A percentile compares a stretch with the other conserved stretches of the same genome.
Conservation (phyloP, 2,888 invertebrate species). For the Aricia artaxerxes region DNA sequence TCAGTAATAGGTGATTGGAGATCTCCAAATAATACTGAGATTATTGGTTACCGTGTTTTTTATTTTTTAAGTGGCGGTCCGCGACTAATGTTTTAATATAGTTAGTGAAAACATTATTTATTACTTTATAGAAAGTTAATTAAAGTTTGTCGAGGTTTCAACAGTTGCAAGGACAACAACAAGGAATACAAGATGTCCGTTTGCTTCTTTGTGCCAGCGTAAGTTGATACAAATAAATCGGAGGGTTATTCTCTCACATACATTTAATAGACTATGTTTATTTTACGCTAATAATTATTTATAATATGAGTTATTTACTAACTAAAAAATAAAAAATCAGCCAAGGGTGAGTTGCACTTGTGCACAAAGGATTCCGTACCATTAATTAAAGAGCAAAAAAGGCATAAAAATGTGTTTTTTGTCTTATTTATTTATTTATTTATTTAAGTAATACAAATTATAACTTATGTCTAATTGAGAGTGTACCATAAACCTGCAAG, state of each 20-base stretch:
- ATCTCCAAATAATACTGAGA: conserved; percentile 75
- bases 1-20: conserved; percentile 81
- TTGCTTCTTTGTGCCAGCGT: conserved; percentile 86
- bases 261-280: no score
- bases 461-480: no score
- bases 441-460: no score
- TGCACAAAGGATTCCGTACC: no score
- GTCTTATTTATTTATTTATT: no score
- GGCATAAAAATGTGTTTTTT: no score
- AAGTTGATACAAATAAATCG: conserved; percentile 67
- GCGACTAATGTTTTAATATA: conserved; percentile 60
- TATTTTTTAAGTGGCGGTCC: conserved; percentile 63
- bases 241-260: neutral
- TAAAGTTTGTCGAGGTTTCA: conserved; percentile 46
- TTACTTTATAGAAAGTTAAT: conserved; percentile 42
- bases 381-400: no score
- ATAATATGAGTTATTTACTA: no score
- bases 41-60: conserved; percentile 75
- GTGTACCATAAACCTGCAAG: no score
- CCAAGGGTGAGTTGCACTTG: no score
- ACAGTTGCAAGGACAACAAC: conserved; percentile 46
- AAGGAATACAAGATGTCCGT: conserved; percentile 82
- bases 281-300: no score
- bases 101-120: conserved; percentile 53
- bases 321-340: no score